phyloP scores from a whole-genome alignment of 2,113 vertebrate species.

The Lycaon pictus region DNA sequence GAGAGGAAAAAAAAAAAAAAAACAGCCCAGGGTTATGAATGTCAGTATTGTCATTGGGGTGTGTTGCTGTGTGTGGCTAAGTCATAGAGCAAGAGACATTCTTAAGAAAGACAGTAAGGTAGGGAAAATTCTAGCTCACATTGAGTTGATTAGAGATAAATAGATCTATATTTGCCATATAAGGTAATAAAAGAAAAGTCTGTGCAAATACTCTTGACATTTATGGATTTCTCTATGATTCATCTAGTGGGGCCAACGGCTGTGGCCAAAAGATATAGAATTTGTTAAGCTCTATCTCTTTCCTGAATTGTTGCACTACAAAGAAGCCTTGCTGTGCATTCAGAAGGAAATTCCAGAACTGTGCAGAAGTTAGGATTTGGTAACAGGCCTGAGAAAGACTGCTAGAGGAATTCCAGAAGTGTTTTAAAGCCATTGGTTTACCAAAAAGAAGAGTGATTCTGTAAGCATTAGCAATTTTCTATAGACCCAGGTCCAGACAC shows the following conservation, averaged over 20 bases:
- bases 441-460: constrained; percentile 54
- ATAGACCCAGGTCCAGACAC: constrained; percentile 51
- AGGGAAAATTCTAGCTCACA: constrained; percentile 64
- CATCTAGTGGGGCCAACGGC: constrained; percentile 80
- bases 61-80: fast-evolving
- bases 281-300: constrained; percentile 81
- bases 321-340: constrained; percentile 77
- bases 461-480: constrained; percentile 75
- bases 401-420: constrained; percentile 65
- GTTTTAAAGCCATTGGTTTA: constrained; percentile 73
- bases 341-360: constrained; percentile 69
- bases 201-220: constrained; percentile 81
- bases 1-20: neutral
- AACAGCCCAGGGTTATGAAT: neutral
- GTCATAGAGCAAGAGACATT: constrained; percentile 18
- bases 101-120: constrained; percentile 67
- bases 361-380: constrained; percentile 67
- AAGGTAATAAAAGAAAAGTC: constrained; percentile 84
- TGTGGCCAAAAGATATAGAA: constrained; percentile 84
- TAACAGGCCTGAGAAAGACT: constrained; percentile 73
- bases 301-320: constrained; percentile 75
- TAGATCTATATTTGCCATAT: constrained; percentile 85
- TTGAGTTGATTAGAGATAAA: constrained; percentile 77
- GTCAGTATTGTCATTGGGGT: neutral
- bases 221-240: constrained; percentile 86